Evolutionary conservation across 2,888 invertebrate genomes (phyloP).

Genomic region (Tenthredo scrophulariae): DNA sequence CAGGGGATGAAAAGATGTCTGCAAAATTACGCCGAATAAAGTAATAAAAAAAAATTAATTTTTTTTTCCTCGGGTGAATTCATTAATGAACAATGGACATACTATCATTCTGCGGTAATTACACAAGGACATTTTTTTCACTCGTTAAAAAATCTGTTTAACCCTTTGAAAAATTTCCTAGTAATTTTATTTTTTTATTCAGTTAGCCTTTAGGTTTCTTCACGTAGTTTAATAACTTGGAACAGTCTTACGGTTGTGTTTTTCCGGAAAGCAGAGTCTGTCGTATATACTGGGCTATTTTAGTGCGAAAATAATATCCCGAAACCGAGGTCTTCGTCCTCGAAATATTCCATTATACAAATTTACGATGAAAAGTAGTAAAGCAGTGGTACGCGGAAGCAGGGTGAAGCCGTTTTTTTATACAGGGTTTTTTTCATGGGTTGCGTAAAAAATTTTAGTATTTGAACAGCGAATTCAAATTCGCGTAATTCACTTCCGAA

Average conservation of each 20-base stretch:
- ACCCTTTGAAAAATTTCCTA: not conserved
- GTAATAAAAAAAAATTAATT: not conserved
- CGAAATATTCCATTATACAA: constrained; percentile 27
- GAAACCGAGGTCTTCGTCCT: not conserved
- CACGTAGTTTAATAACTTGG: not conserved
- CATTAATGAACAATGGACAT: no score
- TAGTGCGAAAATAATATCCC: not conserved
- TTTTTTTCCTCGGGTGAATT: no score
- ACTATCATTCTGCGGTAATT: no score
- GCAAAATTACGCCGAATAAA: not conserved
- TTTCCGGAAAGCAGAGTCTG: not conserved
- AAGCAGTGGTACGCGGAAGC: not conserved
- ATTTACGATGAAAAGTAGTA: constrained; percentile 26
- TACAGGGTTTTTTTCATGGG: not conserved
- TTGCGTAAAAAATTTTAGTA: not conserved
- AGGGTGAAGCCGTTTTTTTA: no score
- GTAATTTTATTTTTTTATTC: not conserved
- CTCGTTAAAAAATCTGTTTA: not conserved
- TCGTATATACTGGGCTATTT: not conserved
- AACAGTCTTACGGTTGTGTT: not conserved
- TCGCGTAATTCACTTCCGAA: not conserved
- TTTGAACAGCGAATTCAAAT: not conserved
- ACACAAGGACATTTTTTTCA: no score
- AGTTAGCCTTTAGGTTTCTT: not conserved
- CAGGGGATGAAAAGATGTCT: not conserved